A percentile compares a stretch with the other conserved stretches of the same genome.
Evolutionary conservation across 2,113 vertebrate genomes (phyloP).

Genomic region (Neopipo cinnamomea): DNA sequence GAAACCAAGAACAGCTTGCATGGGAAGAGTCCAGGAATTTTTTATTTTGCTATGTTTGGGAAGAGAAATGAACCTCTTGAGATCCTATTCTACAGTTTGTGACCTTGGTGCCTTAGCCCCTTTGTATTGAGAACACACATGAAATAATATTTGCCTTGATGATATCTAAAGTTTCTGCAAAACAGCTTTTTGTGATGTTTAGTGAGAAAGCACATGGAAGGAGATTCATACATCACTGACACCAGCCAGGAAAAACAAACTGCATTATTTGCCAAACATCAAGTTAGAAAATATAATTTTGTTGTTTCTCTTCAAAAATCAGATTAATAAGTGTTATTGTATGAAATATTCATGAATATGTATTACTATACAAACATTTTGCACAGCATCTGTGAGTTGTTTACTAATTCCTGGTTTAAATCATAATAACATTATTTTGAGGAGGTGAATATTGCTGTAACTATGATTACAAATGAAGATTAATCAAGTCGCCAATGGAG

Average conservation of each 20-base stretch:
- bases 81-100: background rate
- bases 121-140: accelerated
- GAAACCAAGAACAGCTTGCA: background rate
- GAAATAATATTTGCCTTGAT: accelerated
- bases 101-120: background rate
- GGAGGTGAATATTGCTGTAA: constrained; percentile 69
- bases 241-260: background rate
- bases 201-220: background rate
- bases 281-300: constrained; percentile 18
- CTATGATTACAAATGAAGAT: constrained; percentile 65
- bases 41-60: background rate
- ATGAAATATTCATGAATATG: constrained; percentile 72
- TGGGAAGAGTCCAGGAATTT: background rate
- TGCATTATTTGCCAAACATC: constrained; percentile 24
- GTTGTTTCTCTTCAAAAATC: constrained; percentile 34
- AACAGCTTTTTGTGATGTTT: background rate
- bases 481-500: constrained; percentile 66
- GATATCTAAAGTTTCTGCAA: background rate
- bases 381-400: constrained; percentile 80
- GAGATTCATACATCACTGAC: background rate
- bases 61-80: background rate
- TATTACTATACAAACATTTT: constrained; percentile 73
- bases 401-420: constrained; percentile 81
- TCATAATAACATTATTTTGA: constrained; percentile 75
- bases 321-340: constrained; percentile 60